phyloP scores from a whole-genome alignment of 2,113 vertebrate species.

The Mungos mungo region DNA sequence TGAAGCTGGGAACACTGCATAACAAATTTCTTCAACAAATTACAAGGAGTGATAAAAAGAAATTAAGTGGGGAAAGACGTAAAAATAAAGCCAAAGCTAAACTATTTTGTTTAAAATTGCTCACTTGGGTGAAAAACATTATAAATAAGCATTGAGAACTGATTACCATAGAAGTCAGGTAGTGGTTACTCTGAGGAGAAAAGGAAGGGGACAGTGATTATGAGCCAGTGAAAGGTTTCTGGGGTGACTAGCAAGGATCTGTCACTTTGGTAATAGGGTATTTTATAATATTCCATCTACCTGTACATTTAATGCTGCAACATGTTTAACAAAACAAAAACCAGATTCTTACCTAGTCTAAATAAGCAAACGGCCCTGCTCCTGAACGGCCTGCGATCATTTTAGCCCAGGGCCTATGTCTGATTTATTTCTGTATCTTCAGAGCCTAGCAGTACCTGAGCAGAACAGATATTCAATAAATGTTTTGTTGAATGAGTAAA shows the following conservation, averaged over 20 bases:
- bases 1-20: not conserved
- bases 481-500: not conserved
- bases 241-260: not conserved
- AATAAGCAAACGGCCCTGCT: not conserved
- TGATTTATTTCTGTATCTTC: not conserved
- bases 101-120: not conserved
- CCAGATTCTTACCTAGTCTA: not conserved
- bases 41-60: not conserved
- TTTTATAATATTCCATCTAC: not conserved
- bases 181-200: not conserved
- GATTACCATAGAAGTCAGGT: not conserved
- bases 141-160: not conserved
- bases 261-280: not conserved
- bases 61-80: not conserved
- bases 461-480: not conserved
- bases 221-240: not conserved
- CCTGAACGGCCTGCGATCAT: not conserved
- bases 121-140: not conserved
- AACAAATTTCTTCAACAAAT: not conserved
- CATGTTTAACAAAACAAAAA: not conserved
- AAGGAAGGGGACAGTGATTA: not conserved
- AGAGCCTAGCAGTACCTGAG: not conserved
- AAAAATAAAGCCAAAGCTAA: not conserved
- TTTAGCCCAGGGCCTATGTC: not conserved
- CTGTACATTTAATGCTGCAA: not conserved